phyloP scores from a whole-genome alignment of 2,797 vertebrate species.

The Meriones psammophilus region DNA sequence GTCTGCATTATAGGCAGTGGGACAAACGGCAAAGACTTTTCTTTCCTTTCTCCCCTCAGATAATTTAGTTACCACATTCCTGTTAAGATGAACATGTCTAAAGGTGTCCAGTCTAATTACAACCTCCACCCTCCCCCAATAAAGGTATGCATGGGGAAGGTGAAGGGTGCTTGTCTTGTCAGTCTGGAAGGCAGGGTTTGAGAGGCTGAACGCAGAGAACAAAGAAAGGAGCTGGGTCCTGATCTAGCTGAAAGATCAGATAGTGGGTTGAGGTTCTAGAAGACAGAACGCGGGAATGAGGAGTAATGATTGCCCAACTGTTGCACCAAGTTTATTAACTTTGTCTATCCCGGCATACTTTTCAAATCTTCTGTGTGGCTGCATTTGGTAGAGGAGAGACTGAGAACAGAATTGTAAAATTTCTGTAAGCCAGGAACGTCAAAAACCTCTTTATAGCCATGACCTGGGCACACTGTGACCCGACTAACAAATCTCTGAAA shows the following conservation, averaged over 20 bases:
- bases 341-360: conserved; percentile 32
- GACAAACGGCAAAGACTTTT: too few relatives aligned
- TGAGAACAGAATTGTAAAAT: conserved; percentile 20
- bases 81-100: background rate
- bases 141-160: background rate
- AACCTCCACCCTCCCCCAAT: background rate
- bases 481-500: background rate
- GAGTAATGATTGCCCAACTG: background rate
- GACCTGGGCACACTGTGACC: background rate
- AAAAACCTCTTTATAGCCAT: background rate
- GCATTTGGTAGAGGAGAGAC: background rate
- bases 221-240: conserved; percentile 16
- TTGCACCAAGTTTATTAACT: conserved; percentile 1
- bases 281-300: background rate
- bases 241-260: background rate
- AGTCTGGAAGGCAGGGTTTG: conserved; percentile 30
- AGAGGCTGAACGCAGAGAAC: background rate
- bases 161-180: background rate
- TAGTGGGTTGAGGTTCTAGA: background rate
- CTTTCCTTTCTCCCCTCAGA: background rate
- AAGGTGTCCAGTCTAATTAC: background rate
- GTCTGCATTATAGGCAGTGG: background rate
- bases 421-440: background rate
- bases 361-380: background rate
- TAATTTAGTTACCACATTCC: conserved; percentile 1